Percentiles rank a stretch among this genome's conserved stretches.
These are phyloP conservation scores for Umimayanthus chanpuru DNA, from an alignment of 92 coral and sea anemone species.

Conservation along the genomic window DNA sequence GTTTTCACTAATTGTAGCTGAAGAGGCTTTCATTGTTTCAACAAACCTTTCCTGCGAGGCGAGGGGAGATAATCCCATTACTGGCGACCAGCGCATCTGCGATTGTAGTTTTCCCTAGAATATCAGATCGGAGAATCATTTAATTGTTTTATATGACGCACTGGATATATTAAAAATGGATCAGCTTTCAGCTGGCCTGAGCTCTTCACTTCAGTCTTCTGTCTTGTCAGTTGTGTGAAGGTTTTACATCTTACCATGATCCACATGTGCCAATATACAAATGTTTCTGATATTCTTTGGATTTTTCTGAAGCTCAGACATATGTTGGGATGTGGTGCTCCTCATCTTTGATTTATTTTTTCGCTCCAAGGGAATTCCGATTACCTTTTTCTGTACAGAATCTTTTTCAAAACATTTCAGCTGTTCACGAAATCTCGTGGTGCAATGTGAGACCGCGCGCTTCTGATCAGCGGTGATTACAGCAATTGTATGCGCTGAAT, in stretches of 20 bases:
- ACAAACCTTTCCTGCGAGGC: conserved; percentile 94
- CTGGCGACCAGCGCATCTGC: conserved; percentile 99
- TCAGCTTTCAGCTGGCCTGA: neutral
- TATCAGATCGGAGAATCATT: neutral
- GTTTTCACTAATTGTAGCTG: too few species aligned
- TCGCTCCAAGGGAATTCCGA: neutral
- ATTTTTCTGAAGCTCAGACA: conserved; percentile 83
- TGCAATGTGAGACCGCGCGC: conserved; percentile 76
- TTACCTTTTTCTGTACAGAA: neutral
- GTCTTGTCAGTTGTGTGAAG: too few species aligned
- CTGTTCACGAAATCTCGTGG: conserved; percentile 55
- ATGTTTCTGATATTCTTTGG: conserved; percentile 93
- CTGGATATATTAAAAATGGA: conserved; percentile 11
- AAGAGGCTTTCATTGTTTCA: too few species aligned
- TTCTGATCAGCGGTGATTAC: conserved; percentile 50
- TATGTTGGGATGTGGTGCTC: conserved; percentile 66
- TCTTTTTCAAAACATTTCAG: neutral
- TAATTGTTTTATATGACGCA: neutral
- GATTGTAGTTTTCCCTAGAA: conserved; percentile 91
- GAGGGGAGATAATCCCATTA: conserved; percentile 94
- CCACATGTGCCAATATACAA: conserved; percentile 97
- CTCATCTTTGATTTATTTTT: conserved; percentile 63
- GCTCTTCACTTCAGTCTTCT: too few species aligned
- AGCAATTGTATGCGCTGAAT: conserved; percentile 39
- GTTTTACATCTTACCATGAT: conserved; percentile 76